Evolutionary conservation across 2,797 vertebrate species (phyloP).

Genomic region (Acrocephalus scirpaceus): DNA sequence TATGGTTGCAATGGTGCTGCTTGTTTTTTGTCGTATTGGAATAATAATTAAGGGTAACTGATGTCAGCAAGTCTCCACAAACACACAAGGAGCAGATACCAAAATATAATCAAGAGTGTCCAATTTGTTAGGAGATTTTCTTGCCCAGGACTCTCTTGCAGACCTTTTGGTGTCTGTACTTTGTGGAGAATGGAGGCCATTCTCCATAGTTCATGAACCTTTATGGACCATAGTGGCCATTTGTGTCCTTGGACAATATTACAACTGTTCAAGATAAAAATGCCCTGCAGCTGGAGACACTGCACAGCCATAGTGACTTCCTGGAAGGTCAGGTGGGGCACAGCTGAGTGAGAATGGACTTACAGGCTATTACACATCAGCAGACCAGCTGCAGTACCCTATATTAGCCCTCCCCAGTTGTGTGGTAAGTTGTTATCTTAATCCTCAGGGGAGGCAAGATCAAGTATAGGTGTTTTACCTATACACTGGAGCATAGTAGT

Average conservation of each 20-base stretch:
- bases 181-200: no score
- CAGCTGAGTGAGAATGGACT: background rate
- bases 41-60: background rate
- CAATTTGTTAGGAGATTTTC: background rate
- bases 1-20: background rate
- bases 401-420: accelerated
- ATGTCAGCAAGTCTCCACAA: background rate
- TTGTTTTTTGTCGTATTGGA: background rate
- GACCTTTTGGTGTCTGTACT: background rate
- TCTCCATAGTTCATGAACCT: no score
- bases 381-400: background rate
- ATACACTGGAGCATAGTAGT: background rate
- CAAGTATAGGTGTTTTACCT: background rate
- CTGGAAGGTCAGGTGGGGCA: accelerated
- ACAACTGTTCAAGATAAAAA: background rate
- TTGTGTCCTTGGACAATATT: background rate
- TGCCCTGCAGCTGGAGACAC: background rate
- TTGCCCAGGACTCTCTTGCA: background rate
- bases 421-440: background rate
- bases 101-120: background rate
- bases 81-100: background rate
- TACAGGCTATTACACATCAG: background rate
- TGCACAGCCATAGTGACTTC: background rate
- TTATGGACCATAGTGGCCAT: background rate
- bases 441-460: background rate